phyloP scores from a whole-genome alignment of 2,888 invertebrate genomes.

The Ceratothoa steindachneri region DNA sequence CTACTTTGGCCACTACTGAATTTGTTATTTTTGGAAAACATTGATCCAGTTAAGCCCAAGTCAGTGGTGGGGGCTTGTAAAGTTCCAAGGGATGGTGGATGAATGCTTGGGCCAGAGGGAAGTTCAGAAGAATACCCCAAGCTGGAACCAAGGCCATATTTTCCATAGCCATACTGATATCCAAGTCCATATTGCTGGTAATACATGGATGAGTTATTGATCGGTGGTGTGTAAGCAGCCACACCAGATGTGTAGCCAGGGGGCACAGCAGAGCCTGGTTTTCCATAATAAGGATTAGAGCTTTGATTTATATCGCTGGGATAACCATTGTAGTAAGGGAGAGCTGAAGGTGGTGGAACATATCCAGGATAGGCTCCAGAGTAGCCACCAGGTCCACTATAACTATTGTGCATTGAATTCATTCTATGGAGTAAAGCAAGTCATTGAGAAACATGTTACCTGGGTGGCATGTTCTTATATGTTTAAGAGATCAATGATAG shows the following conservation, averaged over 20 bases:
- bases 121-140: conserved; percentile 44
- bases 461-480: neutral
- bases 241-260: conserved; percentile 46
- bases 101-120: conserved; percentile 33
- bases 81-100: conserved; percentile 39
- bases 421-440: conserved; percentile 29
- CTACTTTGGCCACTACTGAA: conserved; percentile 24
- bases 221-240: conserved; percentile 42
- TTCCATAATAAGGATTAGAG: conserved; percentile 46
- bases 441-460: conserved; percentile 5
- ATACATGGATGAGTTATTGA: conserved; percentile 46
- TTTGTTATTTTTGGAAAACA: conserved; percentile 39
- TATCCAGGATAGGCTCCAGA: conserved; percentile 47
- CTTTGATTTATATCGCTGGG: conserved; percentile 45
- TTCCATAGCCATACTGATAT: conserved; percentile 46
- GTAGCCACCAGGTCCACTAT: conserved; percentile 47
- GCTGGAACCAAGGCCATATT: conserved; percentile 35
- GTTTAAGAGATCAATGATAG: neutral
- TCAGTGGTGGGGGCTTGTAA: conserved; percentile 46
- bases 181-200: conserved; percentile 47
- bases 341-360: conserved; percentile 46
- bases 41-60: conserved; percentile 44
- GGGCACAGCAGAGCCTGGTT: conserved; percentile 34
- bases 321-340: conserved; percentile 47
- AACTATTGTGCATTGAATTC: conserved; percentile 48